Evolutionary conservation across 2,888 invertebrate genomes (phyloP).

Genomic region (Cyaniris semiargus): DNA sequence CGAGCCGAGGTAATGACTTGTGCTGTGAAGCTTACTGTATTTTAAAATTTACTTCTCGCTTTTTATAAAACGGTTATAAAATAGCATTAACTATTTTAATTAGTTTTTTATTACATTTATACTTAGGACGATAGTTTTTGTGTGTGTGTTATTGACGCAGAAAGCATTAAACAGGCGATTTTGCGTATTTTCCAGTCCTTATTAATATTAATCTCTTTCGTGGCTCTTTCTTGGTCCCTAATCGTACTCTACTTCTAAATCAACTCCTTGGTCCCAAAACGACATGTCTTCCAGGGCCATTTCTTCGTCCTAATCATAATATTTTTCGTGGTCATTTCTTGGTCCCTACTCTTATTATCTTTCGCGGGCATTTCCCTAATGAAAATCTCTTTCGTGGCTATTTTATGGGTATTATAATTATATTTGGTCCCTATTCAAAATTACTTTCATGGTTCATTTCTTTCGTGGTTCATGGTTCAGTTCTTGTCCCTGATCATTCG

Average conservation of each 20-base stretch:
- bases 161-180: not conserved
- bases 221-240: not conserved
- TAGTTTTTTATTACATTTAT: not conserved
- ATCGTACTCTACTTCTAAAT: too few species aligned
- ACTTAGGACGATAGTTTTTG: too few species aligned
- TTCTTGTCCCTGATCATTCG: not conserved
- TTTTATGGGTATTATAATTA: not conserved
- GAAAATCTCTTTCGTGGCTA: not conserved
- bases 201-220: too few species aligned
- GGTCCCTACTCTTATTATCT: not conserved
- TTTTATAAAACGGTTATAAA: not conserved
- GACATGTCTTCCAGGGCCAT: too few species aligned
- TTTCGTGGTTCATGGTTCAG: too few species aligned
- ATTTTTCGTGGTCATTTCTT: not conserved
- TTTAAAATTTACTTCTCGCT: not conserved
- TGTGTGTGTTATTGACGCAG: too few species aligned
- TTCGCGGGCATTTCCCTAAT: not conserved
- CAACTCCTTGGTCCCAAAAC: too few species aligned
- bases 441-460: too few species aligned
- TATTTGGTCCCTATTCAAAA: too few species aligned
- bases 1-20: constrained; percentile 4
- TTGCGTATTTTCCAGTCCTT: not conserved
- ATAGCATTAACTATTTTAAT: not conserved
- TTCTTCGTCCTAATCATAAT: not conserved
- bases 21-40: constrained; percentile 1